Base-by-base conservation (phyloP, 2,888 invertebrate genomes). In the Clanis bilineata region DNA sequence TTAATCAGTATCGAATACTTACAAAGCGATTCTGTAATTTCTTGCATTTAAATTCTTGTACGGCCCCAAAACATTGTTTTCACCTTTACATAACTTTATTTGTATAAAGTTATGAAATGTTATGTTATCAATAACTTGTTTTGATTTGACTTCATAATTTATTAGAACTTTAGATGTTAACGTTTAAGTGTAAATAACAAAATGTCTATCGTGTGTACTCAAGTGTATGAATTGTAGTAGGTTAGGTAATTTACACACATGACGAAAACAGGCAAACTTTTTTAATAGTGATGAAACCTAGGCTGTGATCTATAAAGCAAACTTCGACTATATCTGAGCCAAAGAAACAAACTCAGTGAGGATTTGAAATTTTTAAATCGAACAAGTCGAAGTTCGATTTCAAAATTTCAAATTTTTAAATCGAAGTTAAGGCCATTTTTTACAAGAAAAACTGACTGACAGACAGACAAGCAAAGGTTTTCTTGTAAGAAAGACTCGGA, bases 21-120 rank as follows among this genome's bases (percentile, higher is more conserved):
- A 32, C 32, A 25, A 47, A 9, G n/a, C 32, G 32, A 18, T 51
- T 28, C 51, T 15, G 32, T 51, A 51, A 51, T 4, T 10, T 51
- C 32, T 47, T 25, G 28, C 47, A 21, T 32, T n/a, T n/a, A n/a
- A n/a, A 32, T 28, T 51, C 25, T 18, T 32, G 32, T 15, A 32
- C 18, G 51, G 10, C 3, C 32, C 28, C 47, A 47, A 51, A 51
- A 32, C n/a, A 32, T 0, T 25, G 9, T 28, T 28, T 47, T 47
- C 47, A 28, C 51, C 10, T 25, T 32, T 51, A 51, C 32, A 56
- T 39, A 56, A 39, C 56, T 39, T 7, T 56, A 41, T 56, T 56
- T 56, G 21, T 9, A 28, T 54, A 23, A 22, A n/a, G 47, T 47
- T 32, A 18, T 32, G 18, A 51, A 51, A 51, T 28, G 18, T 51